These are phyloP conservation scores for Bubalus kerabau DNA, from an alignment of 2,113 vertebrate species.

Conservation along the genomic window DNA sequence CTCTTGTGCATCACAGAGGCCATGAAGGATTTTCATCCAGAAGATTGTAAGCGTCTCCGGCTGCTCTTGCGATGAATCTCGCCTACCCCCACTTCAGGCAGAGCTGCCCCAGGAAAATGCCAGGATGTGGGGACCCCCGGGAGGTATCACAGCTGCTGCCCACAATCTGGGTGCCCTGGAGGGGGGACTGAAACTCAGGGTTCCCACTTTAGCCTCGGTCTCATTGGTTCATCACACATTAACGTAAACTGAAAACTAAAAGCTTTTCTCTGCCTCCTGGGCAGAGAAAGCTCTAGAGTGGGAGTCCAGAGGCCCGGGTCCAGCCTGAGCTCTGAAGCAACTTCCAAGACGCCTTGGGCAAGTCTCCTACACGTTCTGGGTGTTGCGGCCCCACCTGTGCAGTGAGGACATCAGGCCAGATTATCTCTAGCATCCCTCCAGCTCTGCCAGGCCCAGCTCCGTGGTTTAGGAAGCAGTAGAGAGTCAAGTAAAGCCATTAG, in stretches of 20 bases:
- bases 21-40: background rate
- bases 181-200: background rate
- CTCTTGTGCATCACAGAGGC: background rate
- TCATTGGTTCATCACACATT: too few relatives aligned
- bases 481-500: too few relatives aligned
- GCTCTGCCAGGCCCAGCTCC: background rate
- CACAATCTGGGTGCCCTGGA: fast-evolving
- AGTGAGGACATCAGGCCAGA: background rate
- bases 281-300: background rate
- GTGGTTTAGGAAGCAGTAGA: background rate
- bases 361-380: too few relatives aligned
- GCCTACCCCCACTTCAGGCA: background rate
- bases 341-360: background rate
- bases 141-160: background rate
- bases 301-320: background rate
- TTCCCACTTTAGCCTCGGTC: background rate
- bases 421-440: background rate
- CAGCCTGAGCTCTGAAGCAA: background rate
- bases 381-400: background rate
- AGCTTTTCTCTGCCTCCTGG: background rate
- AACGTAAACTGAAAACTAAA: background rate
- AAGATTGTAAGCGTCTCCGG: background rate
- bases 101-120: background rate
- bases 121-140: too few relatives aligned
- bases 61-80: background rate